Percentiles rank a stretch among this genome's conserved stretches.
phyloP scores from a whole-genome alignment of 2,888 invertebrate species.

The Chymomyza amoena region DNA sequence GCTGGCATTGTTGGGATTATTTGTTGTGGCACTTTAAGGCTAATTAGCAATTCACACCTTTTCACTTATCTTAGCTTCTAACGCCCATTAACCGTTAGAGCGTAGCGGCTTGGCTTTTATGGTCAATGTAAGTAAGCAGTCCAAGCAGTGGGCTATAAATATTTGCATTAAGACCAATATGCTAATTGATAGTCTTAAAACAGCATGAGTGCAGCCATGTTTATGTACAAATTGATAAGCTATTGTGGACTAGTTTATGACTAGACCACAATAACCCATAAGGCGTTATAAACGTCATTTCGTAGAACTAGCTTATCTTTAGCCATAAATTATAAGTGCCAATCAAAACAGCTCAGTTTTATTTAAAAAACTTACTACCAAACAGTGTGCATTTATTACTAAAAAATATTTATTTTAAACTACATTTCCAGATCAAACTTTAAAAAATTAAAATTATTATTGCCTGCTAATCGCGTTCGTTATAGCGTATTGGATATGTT shows the following conservation, averaged over 20 bases:
- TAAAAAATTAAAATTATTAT: constrained; percentile 40
- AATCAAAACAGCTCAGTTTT: neutral
- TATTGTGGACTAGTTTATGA: neutral
- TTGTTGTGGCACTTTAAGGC: constrained; percentile 23
- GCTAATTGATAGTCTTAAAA: neutral
- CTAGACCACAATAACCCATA: neutral
- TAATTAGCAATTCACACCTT: constrained; percentile 39
- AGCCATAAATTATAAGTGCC: too few species aligned
- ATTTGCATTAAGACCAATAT: neutral
- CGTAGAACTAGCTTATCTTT: too few species aligned
- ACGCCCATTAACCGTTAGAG: neutral
- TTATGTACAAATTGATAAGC: neutral
- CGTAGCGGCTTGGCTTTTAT: neutral
- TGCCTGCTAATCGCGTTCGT: constrained; percentile 82
- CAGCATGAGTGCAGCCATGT: neutral
- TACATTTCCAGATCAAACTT: neutral
- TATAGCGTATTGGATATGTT: constrained; percentile 92
- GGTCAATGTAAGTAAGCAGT: neutral
- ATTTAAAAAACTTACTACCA: neutral
- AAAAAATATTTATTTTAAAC: neutral
- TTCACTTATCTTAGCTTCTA: constrained; percentile 1
- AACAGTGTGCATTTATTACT: constrained; percentile 52
- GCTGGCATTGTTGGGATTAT: constrained; percentile 2
- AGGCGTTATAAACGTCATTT: too few species aligned
- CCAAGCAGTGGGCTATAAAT: neutral